Evolutionary conservation across 2,888 invertebrate genomes (phyloP), one percentile per base, ranked within the genome.

Genomic region (Stenodera caucasica): DNA sequence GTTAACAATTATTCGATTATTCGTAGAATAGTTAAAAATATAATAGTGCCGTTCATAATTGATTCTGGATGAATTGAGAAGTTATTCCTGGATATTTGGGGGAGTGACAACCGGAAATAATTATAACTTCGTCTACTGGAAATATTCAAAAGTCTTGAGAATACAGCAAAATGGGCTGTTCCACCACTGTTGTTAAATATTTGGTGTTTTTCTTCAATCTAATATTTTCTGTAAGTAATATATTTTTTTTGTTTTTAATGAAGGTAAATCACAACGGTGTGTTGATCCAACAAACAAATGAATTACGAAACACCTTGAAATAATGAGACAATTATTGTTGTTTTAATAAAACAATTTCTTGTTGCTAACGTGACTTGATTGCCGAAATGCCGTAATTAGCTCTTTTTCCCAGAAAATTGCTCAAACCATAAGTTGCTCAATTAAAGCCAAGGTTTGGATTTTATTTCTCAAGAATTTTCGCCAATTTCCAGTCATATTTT

Each of bases 191-290:
- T 8, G 75, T 77, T 53, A 78, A 77, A 69, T 74, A 76, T 56
- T 58, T 77, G 15, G 70, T 78, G 45, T 78, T 78, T 55, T 60
- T 74, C 51, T 72, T 75, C 55, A 78, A 78, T 69, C 77, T 90
- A 71, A 72, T 90, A 65, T 89, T 90, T 75, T 88, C 88, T 84
- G 90, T 90, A 81, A 89, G 90, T 89, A 61, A 21, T 18, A 49
- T 40, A 30, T 53, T 40, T 60, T n/a, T n/a, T n/a, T n/a, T n/a
- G n/a, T n/a, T n/a, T n/a, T n/a, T n/a, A n/a, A n/a, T n/a, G n/a
- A n/a, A n/a, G n/a, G n/a, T n/a, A n/a, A n/a, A n/a, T n/a, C n/a
- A n/a, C n/a, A n/a, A n/a, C n/a, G n/a, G n/a, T n/a, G n/a, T n/a
- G n/a, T n/a, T n/a, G 8, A 8, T 15, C 14, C 5, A 37, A 14